phyloP scores from a whole-genome alignment of 2,113 vertebrate species.

The Chiloscyllium plagiosum region DNA sequence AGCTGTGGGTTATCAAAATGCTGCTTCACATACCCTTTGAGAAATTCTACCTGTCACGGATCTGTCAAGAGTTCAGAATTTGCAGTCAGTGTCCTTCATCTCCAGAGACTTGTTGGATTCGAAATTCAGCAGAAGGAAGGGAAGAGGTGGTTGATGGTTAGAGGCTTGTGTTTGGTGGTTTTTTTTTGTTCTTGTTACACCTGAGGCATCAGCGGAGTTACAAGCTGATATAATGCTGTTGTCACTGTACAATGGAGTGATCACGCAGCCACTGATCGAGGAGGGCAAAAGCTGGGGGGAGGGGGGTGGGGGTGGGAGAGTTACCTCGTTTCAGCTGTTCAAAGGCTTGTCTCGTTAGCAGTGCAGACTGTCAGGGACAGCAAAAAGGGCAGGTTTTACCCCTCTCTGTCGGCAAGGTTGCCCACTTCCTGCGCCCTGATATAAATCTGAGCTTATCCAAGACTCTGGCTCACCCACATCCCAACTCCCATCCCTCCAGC shows the following conservation, averaged over 20 bases:
- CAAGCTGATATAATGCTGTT: background rate
- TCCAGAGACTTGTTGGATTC: background rate
- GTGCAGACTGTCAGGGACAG: too few relatives aligned
- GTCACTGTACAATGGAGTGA: background rate
- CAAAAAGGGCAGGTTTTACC: background rate
- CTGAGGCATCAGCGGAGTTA: background rate
- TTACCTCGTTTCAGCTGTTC: too few relatives aligned
- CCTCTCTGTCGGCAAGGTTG: background rate
- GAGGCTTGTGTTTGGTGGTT: background rate
- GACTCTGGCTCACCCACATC: background rate
- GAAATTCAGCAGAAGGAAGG: background rate
- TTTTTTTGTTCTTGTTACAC: background rate
- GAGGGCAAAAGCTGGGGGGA: background rate
- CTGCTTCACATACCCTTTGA: background rate
- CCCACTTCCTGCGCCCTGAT: background rate
- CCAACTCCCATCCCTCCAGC: too few relatives aligned
- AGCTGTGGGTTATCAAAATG: background rate
- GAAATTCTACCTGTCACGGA: conserved; percentile 1
- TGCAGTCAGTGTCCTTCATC: background rate
- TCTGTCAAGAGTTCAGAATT: background rate
- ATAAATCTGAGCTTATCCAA: background rate
- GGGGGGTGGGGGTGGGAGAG: too few relatives aligned
- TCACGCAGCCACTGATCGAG: background rate
- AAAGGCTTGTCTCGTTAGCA: too few relatives aligned
- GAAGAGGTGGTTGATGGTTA: background rate